A percentile compares a stretch with the other conserved stretches of the same genome.
phyloP scores from a whole-genome alignment of 2,888 invertebrate species.

The Eupithecia pulchellata region DNA sequence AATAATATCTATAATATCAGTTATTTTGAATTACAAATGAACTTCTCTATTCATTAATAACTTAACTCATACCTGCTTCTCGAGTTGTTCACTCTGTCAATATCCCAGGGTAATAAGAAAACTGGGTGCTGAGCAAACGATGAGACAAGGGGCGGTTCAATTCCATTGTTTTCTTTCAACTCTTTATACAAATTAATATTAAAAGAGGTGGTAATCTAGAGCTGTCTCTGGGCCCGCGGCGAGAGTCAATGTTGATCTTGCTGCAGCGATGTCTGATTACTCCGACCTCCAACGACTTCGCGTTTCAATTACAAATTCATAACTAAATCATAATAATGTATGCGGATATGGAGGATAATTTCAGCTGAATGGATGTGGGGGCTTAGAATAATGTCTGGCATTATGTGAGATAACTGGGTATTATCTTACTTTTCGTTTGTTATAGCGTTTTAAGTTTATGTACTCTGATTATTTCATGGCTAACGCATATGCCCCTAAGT shows the following conservation, averaged over 20 bases:
- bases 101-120: slow-evolving; percentile 56
- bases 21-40: neutral
- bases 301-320: slow-evolving; percentile 66
- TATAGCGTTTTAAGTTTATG: too few relatives aligned
- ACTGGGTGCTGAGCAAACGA: slow-evolving; percentile 59
- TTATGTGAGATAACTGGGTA: neutral
- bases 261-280: slow-evolving; percentile 69
- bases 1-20: too few relatives aligned
- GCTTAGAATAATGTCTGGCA: neutral
- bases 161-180: slow-evolving; percentile 66
- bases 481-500: too few relatives aligned
- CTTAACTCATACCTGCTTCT: slow-evolving; percentile 13
- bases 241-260: slow-evolving; percentile 72
- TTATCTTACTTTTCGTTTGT: neutral
- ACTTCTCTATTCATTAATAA: slow-evolving; percentile 22
- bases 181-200: slow-evolving; percentile 82
- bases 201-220: slow-evolving; percentile 72
- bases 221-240: slow-evolving; percentile 42
- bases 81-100: slow-evolving; percentile 56
- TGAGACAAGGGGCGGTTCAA: slow-evolving; percentile 60
- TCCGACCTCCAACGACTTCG: slow-evolving; percentile 58
- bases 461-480: too few relatives aligned
- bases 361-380: slow-evolving; percentile 26
- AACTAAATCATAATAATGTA: slow-evolving; percentile 71
- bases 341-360: slow-evolving; percentile 41